Evolutionary conservation across 2,797 vertebrate genomes (phyloP).

Genomic region (Thunnus albacares): DNA sequence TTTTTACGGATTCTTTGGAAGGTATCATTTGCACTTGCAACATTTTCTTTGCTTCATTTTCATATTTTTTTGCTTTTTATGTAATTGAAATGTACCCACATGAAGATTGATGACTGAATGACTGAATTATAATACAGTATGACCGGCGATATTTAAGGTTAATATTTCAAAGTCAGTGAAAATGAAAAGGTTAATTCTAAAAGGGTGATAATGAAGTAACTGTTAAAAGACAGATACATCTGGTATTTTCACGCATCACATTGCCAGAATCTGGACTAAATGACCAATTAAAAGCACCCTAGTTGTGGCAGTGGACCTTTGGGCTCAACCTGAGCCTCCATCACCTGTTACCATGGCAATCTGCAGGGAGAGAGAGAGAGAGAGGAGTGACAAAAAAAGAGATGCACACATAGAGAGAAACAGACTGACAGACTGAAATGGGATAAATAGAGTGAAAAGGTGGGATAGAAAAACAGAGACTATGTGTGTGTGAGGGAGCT

Average conservation of each 20-base stretch:
- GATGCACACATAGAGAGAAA: constrained; percentile 22
- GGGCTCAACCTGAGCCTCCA: constrained; percentile 30
- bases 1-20: not conserved
- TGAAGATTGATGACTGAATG: not conserved
- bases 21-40: not conserved
- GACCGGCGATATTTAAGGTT: not conserved
- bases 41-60: not conserved
- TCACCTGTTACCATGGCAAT: constrained; percentile 71
- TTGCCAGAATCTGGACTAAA: not conserved
- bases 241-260: not conserved
- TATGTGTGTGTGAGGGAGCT: constrained; percentile 16
- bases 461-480: constrained; percentile 27
- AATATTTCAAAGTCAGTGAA: not conserved
- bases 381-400: constrained; percentile 17
- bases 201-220: not conserved
- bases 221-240: not conserved
- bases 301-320: not conserved
- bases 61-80: too few relatives aligned
- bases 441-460: constrained; percentile 36
- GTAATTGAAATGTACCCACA: not conserved
- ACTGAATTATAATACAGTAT: not conserved
- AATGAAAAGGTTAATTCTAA: not conserved
- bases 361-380: not conserved
- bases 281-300: constrained; percentile 23
- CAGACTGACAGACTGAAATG: constrained; percentile 19